Percentiles rank a stretch among this genome's conserved stretches.
These are phyloP conservation scores for Griposia aprilina DNA, from an alignment of 2,888 invertebrate genomes.

Conservation along the genomic window DNA sequence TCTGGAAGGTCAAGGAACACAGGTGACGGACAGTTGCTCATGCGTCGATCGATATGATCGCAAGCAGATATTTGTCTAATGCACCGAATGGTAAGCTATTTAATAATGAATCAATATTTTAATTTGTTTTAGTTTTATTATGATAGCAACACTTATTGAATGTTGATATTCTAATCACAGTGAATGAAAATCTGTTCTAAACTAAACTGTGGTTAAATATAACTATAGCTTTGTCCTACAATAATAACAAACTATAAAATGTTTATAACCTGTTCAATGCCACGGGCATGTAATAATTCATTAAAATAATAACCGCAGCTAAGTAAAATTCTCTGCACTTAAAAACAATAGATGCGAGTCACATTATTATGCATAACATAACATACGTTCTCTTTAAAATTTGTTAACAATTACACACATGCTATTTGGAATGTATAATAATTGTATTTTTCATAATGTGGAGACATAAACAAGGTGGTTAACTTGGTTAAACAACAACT, in stretches of 20 bases:
- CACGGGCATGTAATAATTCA: constrained; percentile 41
- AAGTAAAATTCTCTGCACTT: constrained; percentile 38
- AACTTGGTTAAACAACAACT: constrained; percentile 25
- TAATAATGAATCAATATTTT: constrained; percentile 58
- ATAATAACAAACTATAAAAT: constrained; percentile 7
- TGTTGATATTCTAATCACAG: constrained; percentile 15
- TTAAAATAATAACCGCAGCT: constrained; percentile 49
- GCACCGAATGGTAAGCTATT: constrained; percentile 72
- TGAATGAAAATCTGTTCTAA: constrained; percentile 10
- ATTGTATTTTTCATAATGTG: constrained; percentile 16
- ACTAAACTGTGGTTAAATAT: constrained; percentile 11
- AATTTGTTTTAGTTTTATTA: constrained; percentile 44
- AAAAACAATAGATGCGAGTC: constrained; percentile 32
- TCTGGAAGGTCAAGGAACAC: constrained; percentile 80
- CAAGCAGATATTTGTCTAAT: constrained; percentile 55
- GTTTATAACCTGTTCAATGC: constrained; percentile 37
- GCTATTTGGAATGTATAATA: constrained; percentile 14
- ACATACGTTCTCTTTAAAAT: constrained; percentile 33
- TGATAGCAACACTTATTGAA: constrained; percentile 45
- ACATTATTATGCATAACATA: constrained; percentile 40
- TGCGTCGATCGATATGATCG: constrained; percentile 67
- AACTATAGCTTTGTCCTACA: constrained; percentile 6
- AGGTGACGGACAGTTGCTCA: constrained; percentile 61
- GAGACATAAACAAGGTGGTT: constrained; percentile 10
- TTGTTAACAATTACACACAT: constrained; percentile 38